Evolutionary conservation across 35 echinoderm and acorn worm species (phyloP).

Genomic region (Apostichopus californicus): DNA sequence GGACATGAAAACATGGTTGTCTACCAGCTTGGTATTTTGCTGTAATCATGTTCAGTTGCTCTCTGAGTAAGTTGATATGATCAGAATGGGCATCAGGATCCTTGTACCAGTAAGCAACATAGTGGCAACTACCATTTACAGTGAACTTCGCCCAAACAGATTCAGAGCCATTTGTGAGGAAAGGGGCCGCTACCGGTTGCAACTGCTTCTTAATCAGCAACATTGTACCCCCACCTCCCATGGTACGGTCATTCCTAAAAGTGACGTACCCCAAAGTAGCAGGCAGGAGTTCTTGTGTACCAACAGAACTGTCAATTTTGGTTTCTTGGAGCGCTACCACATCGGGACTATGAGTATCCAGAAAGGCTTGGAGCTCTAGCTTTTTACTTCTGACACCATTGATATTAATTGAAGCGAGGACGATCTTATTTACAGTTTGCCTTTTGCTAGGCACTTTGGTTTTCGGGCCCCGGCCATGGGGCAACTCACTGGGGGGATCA

Average conservation of each 20-base stretch:
- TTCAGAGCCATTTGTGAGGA: conserved; percentile 10
- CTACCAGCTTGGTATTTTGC: not conserved
- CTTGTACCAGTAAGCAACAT: conserved; percentile 44
- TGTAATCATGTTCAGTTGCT: not conserved
- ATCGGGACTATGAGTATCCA: not conserved
- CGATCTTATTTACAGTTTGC: not conserved
- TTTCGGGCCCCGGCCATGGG: not conserved
- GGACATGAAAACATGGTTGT: conserved; percentile 10
- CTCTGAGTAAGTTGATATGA: not conserved
- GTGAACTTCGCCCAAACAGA: not conserved
- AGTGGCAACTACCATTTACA: conserved; percentile 21
- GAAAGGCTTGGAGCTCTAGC: not conserved
- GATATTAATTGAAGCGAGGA: not conserved
- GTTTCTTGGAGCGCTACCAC: not conserved
- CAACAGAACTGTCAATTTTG: not conserved
- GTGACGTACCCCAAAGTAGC: not conserved
- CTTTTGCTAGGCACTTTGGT: not conserved
- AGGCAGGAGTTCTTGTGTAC: not conserved
- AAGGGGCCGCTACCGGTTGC: not conserved
- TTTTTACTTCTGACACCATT: conserved; percentile 11
- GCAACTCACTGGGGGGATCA: too few species aligned
- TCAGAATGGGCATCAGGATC: conserved; percentile 5
- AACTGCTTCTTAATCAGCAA: not conserved
- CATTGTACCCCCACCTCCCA: not conserved
- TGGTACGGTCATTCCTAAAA: not conserved